phyloP scores from a whole-genome alignment of 2,113 vertebrate genomes.

The Brachionichthys hirsutus region DNA sequence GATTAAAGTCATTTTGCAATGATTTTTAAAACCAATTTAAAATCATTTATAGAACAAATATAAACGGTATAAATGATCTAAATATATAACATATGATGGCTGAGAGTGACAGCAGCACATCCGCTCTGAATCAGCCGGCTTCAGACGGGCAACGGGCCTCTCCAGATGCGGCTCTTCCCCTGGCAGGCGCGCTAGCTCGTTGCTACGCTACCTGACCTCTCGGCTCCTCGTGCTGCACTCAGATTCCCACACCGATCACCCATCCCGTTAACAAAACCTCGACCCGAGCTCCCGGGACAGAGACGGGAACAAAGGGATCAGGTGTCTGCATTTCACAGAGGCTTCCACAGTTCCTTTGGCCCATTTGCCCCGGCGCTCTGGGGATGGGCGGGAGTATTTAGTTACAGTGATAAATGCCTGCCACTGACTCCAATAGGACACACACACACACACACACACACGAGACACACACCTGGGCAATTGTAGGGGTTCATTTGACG shows the following conservation, averaged over 20 bases:
- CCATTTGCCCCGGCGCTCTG: background rate
- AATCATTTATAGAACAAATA: too few relatives aligned
- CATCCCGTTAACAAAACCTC: constrained; percentile 59
- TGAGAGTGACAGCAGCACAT: constrained; percentile 6
- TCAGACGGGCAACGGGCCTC: constrained; percentile 11
- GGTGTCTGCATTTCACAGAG: constrained; percentile 34
- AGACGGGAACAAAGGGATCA: constrained; percentile 52
- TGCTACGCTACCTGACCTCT: constrained; percentile 72
- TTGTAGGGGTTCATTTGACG: constrained; percentile 2
- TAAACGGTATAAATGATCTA: too few relatives aligned
- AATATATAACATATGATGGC: too few relatives aligned
- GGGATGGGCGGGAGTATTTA: constrained; percentile 21
- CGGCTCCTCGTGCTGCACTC: constrained; percentile 60
- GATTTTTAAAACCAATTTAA: too few relatives aligned
- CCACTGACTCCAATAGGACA: constrained; percentile 18
- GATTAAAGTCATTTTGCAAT: too few relatives aligned
- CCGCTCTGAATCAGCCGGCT: too few relatives aligned
- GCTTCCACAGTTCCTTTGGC: constrained; percentile 42
- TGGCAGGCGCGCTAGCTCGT: constrained; percentile 20
- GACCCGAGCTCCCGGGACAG: constrained; percentile 67
- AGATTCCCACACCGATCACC: constrained; percentile 72
- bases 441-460: too few relatives aligned
- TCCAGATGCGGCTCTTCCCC: constrained; percentile 21
- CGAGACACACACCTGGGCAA: constrained; percentile 25
- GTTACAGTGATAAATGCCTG: constrained; percentile 35